Evolutionary conservation across 1,140 invertebrate genomes (phyloP).

Genomic region (Macrocentrus cingulum): DNA sequence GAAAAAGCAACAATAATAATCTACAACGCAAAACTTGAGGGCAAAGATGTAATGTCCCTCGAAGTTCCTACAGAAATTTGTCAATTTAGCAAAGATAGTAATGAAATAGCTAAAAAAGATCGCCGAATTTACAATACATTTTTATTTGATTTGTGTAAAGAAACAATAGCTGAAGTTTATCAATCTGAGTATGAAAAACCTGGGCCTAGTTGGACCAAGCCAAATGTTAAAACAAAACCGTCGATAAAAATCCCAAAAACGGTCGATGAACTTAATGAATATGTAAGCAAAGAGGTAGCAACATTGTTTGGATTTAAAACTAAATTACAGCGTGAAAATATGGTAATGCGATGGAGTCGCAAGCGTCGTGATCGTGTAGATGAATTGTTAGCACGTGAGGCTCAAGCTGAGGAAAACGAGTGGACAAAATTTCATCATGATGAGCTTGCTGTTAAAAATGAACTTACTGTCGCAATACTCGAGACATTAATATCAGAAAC

Average conservation of each 20-base stretch:
- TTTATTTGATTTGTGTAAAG: constrained; percentile 68
- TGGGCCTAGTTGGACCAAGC: constrained; percentile 62
- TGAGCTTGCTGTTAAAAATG: constrained; percentile 69
- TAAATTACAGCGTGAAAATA: constrained; percentile 59
- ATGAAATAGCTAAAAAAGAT: constrained; percentile 48
- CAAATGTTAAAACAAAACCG: constrained; percentile 49
- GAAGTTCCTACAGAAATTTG: constrained; percentile 51
- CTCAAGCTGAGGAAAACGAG: constrained; percentile 69
- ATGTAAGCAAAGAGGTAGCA: constrained; percentile 61
- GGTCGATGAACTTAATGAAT: constrained; percentile 53
- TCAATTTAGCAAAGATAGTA: constrained; percentile 48
- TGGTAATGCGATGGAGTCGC: constrained; percentile 67
- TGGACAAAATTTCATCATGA: constrained; percentile 75
- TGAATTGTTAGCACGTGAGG: constrained; percentile 69
- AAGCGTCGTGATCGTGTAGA: constrained; percentile 75
- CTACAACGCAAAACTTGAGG: constrained; percentile 49
- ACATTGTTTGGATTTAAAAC: constrained; percentile 63
- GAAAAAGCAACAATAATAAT: constrained; percentile 55
- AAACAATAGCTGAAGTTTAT: constrained; percentile 62
- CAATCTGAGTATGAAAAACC: constrained; percentile 52
- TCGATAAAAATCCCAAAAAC: constrained; percentile 52
- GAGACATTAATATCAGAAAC: constrained; percentile 67
- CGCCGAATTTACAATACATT: constrained; percentile 58
- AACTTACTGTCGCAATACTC: constrained; percentile 66
- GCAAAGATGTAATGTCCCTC: constrained; percentile 49